Evolutionary conservation across 2,113 vertebrate genomes (phyloP).

Genomic region (Orycteropus afer): DNA sequence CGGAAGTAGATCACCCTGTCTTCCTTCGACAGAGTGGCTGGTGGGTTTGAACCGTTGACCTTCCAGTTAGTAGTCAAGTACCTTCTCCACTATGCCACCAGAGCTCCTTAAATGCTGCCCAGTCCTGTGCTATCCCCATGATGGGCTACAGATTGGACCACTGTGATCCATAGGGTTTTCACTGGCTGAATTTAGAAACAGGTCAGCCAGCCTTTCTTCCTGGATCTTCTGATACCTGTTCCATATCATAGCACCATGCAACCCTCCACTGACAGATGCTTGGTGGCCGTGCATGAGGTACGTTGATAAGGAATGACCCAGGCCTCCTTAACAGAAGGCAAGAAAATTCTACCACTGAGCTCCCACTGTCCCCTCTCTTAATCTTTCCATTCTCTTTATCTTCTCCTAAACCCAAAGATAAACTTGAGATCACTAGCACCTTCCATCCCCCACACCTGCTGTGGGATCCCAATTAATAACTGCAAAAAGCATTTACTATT

Average conservation of each 20-base stretch:
- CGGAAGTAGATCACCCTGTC: too few species aligned
- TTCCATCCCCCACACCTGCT: slow-evolving; percentile 76
- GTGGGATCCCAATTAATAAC: slow-evolving; percentile 76
- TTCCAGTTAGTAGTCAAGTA: too few species aligned
- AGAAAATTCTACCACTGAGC: background rate
- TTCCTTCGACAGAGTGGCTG: too few species aligned
- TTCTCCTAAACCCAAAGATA: slow-evolving; percentile 53
- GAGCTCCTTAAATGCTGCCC: background rate
- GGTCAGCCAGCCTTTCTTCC: background rate
- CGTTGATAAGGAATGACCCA: too few species aligned
- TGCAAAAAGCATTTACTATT: slow-evolving; percentile 66
- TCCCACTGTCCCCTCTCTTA: background rate
- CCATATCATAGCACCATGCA: too few species aligned
- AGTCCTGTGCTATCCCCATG: background rate
- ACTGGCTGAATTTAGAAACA: background rate
- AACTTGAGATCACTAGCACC: slow-evolving; percentile 45
- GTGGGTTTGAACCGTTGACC: too few species aligned
- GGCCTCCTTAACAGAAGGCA: background rate
- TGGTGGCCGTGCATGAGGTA: too few species aligned
- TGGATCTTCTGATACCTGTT: too few species aligned
- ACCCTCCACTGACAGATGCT: too few species aligned
- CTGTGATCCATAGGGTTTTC: background rate
- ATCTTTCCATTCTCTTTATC: slow-evolving; percentile 21
- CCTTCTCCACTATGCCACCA: too few species aligned
- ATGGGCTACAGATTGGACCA: background rate